Percentiles rank a stretch among this genome's conserved stretches.
These are phyloP conservation scores for Pogonocichla stellata DNA, from an alignment of 2,113 vertebrate species.

Conservation along the genomic window DNA sequence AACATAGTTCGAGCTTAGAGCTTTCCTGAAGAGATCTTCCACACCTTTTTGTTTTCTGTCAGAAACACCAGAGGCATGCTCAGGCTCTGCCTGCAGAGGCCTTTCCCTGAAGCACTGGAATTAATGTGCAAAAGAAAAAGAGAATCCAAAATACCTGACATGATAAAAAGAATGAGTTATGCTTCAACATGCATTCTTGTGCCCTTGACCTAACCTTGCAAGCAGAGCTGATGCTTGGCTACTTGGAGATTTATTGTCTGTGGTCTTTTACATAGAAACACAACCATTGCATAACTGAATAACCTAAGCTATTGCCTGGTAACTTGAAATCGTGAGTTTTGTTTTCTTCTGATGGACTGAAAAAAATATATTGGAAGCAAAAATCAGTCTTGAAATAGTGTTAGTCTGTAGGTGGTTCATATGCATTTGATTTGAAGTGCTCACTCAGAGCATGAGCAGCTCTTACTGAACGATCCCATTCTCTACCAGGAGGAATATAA, in stretches of 20 bases:
- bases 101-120: background rate
- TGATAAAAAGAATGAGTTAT: background rate
- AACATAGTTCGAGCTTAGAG: background rate
- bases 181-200: fast-evolving
- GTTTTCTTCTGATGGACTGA: background rate
- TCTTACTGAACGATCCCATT: background rate
- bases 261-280: background rate
- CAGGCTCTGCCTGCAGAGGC: background rate
- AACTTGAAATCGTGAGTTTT: background rate
- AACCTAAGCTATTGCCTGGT: background rate
- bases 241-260: background rate
- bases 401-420: conserved; percentile 18
- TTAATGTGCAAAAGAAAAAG: background rate
- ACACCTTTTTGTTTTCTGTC: background rate
- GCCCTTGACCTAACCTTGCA: background rate
- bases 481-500: background rate
- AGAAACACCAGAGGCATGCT: background rate
- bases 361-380: background rate
- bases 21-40: background rate
- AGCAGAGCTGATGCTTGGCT: background rate
- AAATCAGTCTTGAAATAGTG: background rate
- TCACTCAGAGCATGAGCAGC: background rate
- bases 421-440: background rate
- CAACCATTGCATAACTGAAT: background rate
- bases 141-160: background rate